Evolutionary conservation across 2,797 vertebrate genomes (phyloP).

Genomic region (Antennarius maculatus): DNA sequence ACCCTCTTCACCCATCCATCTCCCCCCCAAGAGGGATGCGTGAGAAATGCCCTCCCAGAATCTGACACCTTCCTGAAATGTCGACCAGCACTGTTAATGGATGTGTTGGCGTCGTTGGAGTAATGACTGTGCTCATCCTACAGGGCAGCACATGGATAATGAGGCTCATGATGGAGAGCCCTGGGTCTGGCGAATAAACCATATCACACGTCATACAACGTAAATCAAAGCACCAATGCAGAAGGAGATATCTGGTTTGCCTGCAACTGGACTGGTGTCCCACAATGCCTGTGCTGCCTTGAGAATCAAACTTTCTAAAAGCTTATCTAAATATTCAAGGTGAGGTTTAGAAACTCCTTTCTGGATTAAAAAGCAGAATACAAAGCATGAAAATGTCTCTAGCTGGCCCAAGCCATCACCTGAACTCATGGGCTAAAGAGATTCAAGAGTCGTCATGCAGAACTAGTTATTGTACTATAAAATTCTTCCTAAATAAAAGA

Average conservation of each 20-base stretch:
- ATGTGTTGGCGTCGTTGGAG: conserved; percentile 21
- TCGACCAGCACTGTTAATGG: conserved; percentile 17
- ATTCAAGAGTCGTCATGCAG: conserved; percentile 60
- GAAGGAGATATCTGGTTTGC: conserved; percentile 39
- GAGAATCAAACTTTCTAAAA: conserved; percentile 2
- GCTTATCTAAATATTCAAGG: not conserved
- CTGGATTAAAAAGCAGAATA: not conserved
- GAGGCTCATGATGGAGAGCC: conserved; percentile 37
- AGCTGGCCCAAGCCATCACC: conserved; percentile 3
- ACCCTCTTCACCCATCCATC: no score
- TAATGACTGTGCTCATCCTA: conserved; percentile 32
- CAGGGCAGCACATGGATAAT: conserved; percentile 35
- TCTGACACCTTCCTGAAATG: conserved; percentile 57
- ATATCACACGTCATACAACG: conserved; percentile 15
- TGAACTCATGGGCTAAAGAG: conserved; percentile 32
- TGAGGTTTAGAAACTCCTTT: not conserved
- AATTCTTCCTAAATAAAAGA: conserved; percentile 64
- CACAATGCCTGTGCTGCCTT: conserved; percentile 35
- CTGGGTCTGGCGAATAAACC: conserved; percentile 39
- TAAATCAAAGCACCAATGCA: conserved; percentile 41
- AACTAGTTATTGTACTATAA: conserved; percentile 70
- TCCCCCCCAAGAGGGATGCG: conserved; percentile 1
- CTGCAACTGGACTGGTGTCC: conserved; percentile 27
- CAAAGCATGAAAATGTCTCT: not conserved
- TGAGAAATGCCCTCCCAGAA: conserved; percentile 55